Evolutionary conservation across 2,888 invertebrate genomes (phyloP), one percentile per base, ranked within the genome.

Genomic region (Bembecia ichneumoniformis): DNA sequence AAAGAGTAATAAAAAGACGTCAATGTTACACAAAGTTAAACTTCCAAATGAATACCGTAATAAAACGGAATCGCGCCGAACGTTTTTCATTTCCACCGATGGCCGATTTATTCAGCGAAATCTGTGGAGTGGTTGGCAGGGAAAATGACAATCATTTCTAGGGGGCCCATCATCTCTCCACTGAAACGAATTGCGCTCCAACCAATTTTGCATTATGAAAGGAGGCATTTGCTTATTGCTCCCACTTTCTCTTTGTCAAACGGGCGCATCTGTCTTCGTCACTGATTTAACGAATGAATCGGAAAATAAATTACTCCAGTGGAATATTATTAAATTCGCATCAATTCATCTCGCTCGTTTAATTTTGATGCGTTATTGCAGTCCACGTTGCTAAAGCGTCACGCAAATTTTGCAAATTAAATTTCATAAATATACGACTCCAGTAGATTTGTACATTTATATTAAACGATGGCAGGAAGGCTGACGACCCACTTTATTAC

Each of bases 141-240:
- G 59, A 59, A 68, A 61, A 63, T 52, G 66, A 68, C 67, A 77
- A 74, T 78, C 68, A 73, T 71, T 73, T 64, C 62, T 61, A 60
- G 65, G 64, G n/a, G 59, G 56, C 63, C 68, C 71, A 71, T 73
- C 71, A 69, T 71, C 63, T 56, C 60, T 60, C 60, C 55, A 56
- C 55, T 56, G 59, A 62, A 73, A 68, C 62, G 70, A 77, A 82
- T 81, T 74, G 81, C 76, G 71, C 74, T 69, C 68, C 60, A 74
- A 77, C 76, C 82, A 81, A 82, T 83, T 83, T 77, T 62, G 66
- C 74, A 66, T 81, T 80, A 82, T 84, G 77, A 83, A 80, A 76
- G 75, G 71, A 71, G 68, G 72, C 76, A 79, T 84, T 83, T 80
- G 77, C 77, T 82, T 82, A 84, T 82, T 81, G 70, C 77, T 70